Evolutionary conservation across 2,888 invertebrate species (phyloP).

Genomic region (Ceraclea dissimilis): DNA sequence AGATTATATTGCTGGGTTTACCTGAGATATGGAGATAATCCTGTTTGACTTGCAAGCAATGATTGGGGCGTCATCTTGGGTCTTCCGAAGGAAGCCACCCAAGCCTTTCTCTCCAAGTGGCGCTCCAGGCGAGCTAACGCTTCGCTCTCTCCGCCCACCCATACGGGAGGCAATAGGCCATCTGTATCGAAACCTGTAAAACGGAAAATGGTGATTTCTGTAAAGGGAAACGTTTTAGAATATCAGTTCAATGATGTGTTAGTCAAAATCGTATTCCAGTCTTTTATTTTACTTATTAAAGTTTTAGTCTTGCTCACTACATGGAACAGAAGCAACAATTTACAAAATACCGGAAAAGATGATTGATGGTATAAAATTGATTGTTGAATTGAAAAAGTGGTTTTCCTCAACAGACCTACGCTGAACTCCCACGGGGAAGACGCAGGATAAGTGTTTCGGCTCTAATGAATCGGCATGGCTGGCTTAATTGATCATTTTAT

Average conservation of each 20-base stretch:
- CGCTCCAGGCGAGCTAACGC: conserved; percentile 65
- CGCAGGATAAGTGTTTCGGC: no score
- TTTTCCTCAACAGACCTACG: background rate
- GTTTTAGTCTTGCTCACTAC: no score
- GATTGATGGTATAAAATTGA: no score
- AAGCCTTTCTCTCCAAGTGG: conserved; percentile 76
- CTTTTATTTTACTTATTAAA: background rate
- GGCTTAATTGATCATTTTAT: no score
- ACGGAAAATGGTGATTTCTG: no score
- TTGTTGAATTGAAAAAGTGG: no score
- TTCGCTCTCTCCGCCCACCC: conserved; percentile 75
- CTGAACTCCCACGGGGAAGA: background rate
- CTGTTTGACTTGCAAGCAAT: conserved; percentile 73
- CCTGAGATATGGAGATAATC: conserved; percentile 73
- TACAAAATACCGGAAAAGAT: no score
- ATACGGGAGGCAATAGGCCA: conserved; percentile 59
- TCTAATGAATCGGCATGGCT: no score
- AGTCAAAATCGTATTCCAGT: background rate
- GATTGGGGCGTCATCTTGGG: conserved; percentile 88
- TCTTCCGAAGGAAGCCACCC: conserved; percentile 83
- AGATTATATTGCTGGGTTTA: no score
- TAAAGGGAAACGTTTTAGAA: no score
- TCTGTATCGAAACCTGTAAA: conserved; percentile 68
- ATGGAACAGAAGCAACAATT: no score
- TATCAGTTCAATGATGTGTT: no score